Evolutionary conservation across 2,113 vertebrate genomes (phyloP).

Genomic region (Apaloderma vittatum): DNA sequence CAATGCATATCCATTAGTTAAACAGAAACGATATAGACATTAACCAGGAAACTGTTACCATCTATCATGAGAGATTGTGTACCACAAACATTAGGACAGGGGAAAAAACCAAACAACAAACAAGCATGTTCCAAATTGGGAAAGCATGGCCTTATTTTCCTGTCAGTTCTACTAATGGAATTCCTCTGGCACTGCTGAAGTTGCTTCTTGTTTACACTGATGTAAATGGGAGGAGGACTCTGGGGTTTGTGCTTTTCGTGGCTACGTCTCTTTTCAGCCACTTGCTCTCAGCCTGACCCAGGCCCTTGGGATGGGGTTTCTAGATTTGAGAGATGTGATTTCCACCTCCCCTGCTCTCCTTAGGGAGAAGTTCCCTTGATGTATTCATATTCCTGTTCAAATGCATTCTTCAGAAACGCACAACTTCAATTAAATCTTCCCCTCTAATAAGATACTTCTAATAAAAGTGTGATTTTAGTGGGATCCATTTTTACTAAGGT

Average conservation of each 20-base stretch:
- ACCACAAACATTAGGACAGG: not conserved
- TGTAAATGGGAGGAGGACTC: not conserved
- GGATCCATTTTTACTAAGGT: not conserved
- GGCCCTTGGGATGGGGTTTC: not conserved
- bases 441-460: not conserved
- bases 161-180: not conserved
- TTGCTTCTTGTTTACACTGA: not conserved
- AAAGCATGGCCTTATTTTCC: conserved; percentile 13
- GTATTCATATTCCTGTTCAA: not conserved
- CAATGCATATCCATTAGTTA: not conserved
- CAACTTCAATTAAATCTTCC: not conserved
- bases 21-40: not conserved
- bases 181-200: not conserved
- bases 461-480: not conserved
- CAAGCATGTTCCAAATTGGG: not conserved
- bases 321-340: not conserved
- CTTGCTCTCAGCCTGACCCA: accelerated
- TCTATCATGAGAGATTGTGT: not conserved
- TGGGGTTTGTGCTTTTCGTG: not conserved
- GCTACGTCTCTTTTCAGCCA: not conserved
- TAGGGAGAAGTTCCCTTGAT: not conserved
- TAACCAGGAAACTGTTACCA: not conserved
- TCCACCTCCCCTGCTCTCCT: not conserved
- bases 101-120: not conserved
- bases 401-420: not conserved